Evolutionary conservation across 1,140 invertebrate species (phyloP), one percentile per base, ranked within the genome.

Genomic region (Ptiloglossa arizonensis): DNA sequence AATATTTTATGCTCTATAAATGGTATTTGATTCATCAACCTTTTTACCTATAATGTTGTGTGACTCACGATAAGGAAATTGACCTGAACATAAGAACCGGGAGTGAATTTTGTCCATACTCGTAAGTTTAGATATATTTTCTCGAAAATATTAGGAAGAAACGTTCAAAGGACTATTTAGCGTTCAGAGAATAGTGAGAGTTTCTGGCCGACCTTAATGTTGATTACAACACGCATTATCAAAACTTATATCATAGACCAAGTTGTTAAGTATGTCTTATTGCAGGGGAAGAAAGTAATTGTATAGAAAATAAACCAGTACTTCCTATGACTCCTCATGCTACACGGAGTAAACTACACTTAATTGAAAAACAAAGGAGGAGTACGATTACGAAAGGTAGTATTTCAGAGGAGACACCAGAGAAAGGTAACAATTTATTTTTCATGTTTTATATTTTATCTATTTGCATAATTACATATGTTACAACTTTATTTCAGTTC

Each of bases 251-350:
- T n/a, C n/a, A n/a, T n/a, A n/a, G n/a, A n/a, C n/a, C n/a, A n/a
- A n/a, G n/a, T n/a, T n/a, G n/a, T n/a, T n/a, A n/a, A n/a, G n/a
- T n/a, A n/a, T n/a, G n/a, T n/a, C n/a, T n/a, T n/a, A n/a, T n/a
- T n/a, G n/a, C n/a, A n/a, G n/a, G n/a, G n/a, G n/a, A n/a, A n/a
- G n/a, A n/a, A n/a, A 78, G 69, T 0, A 76, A 4, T 8, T 87
- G 82, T 68, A 3, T 19, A n/a, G 81, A 83, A 57, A 86, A 35
- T 35, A 8, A 83, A 79, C 66, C 68, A 29, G 59, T 66, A 19
- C 24, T 77, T 48, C 79, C 85, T 63, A 74, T 80, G 69, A 88
- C 83, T 32, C 87, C 87, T 11, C 71, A 84, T 50, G 15, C 24
- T 29, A 62, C 29, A 63, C 73, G 63, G 27, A 81, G n/a, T 29